These are phyloP conservation scores for Lepidurus packardi DNA, from an alignment of 1,140 invertebrate species.

Conservation along the genomic window DNA sequence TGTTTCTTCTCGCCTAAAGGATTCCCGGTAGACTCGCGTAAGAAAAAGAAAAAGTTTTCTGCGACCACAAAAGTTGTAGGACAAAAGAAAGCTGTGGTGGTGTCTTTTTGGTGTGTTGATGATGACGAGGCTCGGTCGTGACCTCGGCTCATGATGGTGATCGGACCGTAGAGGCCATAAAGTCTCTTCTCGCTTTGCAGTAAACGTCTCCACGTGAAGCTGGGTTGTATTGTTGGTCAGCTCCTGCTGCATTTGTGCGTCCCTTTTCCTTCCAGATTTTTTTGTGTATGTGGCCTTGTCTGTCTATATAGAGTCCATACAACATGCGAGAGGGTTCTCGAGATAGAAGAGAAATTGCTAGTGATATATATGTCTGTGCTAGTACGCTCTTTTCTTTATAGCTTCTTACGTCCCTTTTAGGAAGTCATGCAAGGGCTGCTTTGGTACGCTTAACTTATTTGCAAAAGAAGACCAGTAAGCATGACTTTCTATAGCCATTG, in stretches of 20 bases:
- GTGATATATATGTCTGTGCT: neutral
- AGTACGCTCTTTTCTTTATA: neutral
- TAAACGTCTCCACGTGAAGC: constrained; percentile 4
- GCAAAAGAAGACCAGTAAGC: constrained; percentile 16
- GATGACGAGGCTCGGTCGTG: constrained; percentile 11
- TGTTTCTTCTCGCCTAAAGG: neutral
- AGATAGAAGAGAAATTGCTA: neutral
- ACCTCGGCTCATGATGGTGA: constrained; percentile 6
- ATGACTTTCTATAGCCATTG: neutral
- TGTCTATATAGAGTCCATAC: neutral
- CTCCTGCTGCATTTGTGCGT: neutral
- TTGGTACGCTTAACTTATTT: constrained; percentile 15
- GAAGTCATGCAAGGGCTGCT: constrained; percentile 11
- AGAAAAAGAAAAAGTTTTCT: neutral
- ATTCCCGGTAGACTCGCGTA: neutral
- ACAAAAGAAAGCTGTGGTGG: neutral
- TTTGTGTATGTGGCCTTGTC: neutral
- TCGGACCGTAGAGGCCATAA: constrained; percentile 17
- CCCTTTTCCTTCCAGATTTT: neutral
- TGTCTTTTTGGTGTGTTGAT: neutral
- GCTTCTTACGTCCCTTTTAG: constrained; percentile 3
- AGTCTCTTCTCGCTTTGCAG: constrained; percentile 21
- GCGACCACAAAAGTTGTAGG: neutral
- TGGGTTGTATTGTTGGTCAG: constrained; percentile 1
- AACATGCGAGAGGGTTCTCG: neutral